Evolutionary conservation across 2,888 invertebrate species (phyloP).

Genomic region (Fissipunctia ypsillon): DNA sequence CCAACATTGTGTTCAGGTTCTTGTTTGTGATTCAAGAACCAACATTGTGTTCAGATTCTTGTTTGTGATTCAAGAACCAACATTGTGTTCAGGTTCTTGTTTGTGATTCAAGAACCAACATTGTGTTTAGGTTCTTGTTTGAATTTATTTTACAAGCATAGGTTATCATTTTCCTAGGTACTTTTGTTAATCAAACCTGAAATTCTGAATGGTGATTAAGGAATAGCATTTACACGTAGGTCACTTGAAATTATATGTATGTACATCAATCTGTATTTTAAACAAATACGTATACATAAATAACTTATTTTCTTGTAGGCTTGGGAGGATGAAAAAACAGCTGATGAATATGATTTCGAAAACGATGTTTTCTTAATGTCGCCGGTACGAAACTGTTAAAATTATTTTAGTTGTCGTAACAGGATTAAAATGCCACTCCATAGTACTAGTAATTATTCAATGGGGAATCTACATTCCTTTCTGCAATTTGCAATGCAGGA

Average conservation of each 20-base stretch:
- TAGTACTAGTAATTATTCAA: background rate
- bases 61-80: too few species aligned
- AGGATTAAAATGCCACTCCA: background rate
- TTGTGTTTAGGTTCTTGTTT: background rate
- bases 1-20: too few species aligned
- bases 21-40: too few species aligned
- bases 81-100: background rate
- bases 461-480: background rate
- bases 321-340: constrained; percentile 86
- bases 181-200: background rate
- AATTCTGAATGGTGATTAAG: background rate
- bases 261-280: background rate
- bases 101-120: too few species aligned
- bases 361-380: constrained; percentile 80
- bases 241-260: background rate
- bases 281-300: constrained; percentile 42
- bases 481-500: background rate
- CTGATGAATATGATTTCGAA: constrained; percentile 85
- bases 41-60: too few species aligned
- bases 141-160: background rate
- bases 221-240: background rate
- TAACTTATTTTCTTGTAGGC: constrained; percentile 83
- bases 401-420: constrained; percentile 9
- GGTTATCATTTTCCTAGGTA: background rate
- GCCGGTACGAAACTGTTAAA: constrained; percentile 79